phyloP scores from a whole-genome alignment of 2,113 vertebrate genomes.

The Irena cyanogastra region DNA sequence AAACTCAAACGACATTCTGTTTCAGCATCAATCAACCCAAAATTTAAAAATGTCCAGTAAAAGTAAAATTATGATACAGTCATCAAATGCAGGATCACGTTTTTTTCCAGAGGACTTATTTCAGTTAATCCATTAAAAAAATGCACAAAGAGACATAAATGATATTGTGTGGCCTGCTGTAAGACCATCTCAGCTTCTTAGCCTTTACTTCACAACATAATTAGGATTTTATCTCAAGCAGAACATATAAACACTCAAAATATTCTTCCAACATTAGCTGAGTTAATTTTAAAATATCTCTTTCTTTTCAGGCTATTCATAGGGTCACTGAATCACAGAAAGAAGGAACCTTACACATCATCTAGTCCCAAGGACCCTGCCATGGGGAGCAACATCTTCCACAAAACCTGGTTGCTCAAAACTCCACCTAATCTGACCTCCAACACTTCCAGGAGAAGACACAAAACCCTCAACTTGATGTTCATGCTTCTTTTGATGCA shows the following conservation, averaged over 20 bases:
- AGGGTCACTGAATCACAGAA: neutral
- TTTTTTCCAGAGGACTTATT: neutral
- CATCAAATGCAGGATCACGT: neutral
- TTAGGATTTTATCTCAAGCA: neutral
- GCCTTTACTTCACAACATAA: neutral
- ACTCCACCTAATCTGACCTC: neutral
- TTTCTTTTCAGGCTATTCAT: neutral
- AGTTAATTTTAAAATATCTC: neutral
- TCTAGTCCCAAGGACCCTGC: accelerated
- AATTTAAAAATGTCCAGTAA: neutral
- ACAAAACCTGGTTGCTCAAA: neutral
- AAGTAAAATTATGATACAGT: neutral
- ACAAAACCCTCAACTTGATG: neutral
- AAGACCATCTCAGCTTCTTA: neutral
- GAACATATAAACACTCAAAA: neutral
- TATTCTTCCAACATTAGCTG: neutral
- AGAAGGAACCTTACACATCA: neutral
- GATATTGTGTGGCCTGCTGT: neutral
- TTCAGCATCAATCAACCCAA: neutral
- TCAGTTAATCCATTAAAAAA: neutral
- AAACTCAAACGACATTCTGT: neutral
- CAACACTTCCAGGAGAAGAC: neutral
- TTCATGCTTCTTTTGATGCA: neutral
- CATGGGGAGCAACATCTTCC: neutral
- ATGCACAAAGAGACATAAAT: neutral